phyloP scores from a whole-genome alignment of 1,140 invertebrate species.

The Papilio aristodemus region DNA sequence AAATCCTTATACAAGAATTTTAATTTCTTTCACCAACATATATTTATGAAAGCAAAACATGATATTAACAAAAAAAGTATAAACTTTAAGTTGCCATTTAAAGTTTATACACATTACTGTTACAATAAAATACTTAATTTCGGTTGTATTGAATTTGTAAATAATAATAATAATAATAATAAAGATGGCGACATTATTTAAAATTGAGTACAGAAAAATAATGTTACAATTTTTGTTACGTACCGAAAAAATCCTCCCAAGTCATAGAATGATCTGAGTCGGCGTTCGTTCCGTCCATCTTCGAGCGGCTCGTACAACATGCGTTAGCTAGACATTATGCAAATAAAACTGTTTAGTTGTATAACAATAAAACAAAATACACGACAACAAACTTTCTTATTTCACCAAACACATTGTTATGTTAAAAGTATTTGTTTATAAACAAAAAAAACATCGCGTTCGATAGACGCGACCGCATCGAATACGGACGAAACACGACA shows the following conservation, averaged over 20 bases:
- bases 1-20: conserved; percentile 46
- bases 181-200: background rate
- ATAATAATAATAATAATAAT: background rate
- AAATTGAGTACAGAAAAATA: background rate
- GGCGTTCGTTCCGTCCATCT: conserved; percentile 75
- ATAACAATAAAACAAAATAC: conserved; percentile 46
- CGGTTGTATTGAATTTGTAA: background rate
- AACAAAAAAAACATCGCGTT: conserved; percentile 67
- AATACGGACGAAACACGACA: conserved; percentile 34
- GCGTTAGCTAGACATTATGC: conserved; percentile 48
- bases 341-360: conserved; percentile 25
- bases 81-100: background rate
- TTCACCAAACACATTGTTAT: conserved; percentile 59
- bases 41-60: background rate
- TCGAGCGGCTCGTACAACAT: conserved; percentile 50
- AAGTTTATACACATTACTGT: conserved; percentile 3
- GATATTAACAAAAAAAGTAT: too few species aligned
- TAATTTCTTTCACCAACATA: background rate
- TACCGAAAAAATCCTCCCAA: conserved; percentile 81
- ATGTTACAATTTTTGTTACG: conserved; percentile 45
- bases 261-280: conserved; percentile 81
- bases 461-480: conserved; percentile 30
- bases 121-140: background rate
- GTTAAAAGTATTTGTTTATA: conserved; percentile 64
- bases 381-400: conserved; percentile 45